Conservation (phyloP, 2,797 vertebrate genomes). For the Urocyon cinereoargenteus region DNA sequence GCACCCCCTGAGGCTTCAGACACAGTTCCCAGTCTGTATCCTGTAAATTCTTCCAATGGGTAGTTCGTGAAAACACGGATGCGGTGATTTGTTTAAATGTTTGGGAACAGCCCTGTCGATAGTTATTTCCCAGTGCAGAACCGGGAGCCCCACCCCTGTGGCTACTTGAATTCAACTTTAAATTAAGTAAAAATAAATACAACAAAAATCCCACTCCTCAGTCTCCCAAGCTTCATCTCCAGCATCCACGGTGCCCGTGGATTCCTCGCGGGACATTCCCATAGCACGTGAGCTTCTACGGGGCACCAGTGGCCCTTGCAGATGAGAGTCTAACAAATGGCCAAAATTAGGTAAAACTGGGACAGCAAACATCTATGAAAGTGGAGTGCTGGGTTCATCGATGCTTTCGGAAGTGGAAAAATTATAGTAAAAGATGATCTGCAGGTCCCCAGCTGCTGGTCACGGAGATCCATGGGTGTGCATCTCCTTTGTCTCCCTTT, state of each 20-base stretch:
- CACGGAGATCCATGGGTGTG: background rate
- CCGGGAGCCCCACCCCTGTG: background rate
- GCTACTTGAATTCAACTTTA: background rate
- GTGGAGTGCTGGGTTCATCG: too few relatives aligned
- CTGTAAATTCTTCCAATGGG: background rate
- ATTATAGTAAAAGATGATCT: background rate
- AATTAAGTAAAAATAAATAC: background rate
- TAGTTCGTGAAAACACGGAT: background rate
- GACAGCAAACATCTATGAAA: background rate
- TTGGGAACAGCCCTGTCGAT: too few relatives aligned
- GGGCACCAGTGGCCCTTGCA: too few relatives aligned
- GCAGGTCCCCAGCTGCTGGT: background rate
- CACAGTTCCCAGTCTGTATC: background rate
- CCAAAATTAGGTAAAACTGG: background rate
- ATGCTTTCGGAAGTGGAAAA: background rate
- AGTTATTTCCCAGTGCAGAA: too few relatives aligned
- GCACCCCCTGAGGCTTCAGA: background rate
- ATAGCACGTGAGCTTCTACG: fast-evolving
- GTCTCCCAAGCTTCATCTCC: background rate
- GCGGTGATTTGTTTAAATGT: background rate
- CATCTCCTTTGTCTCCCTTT: background rate
- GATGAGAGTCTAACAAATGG: background rate
- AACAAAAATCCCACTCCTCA: background rate
- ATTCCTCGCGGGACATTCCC: background rate
- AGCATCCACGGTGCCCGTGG: background rate